Percentiles rank a stretch among this genome's conserved stretches.
phyloP scores from a whole-genome alignment of 2,888 invertebrate genomes.

The Eucera pruinosa region DNA sequence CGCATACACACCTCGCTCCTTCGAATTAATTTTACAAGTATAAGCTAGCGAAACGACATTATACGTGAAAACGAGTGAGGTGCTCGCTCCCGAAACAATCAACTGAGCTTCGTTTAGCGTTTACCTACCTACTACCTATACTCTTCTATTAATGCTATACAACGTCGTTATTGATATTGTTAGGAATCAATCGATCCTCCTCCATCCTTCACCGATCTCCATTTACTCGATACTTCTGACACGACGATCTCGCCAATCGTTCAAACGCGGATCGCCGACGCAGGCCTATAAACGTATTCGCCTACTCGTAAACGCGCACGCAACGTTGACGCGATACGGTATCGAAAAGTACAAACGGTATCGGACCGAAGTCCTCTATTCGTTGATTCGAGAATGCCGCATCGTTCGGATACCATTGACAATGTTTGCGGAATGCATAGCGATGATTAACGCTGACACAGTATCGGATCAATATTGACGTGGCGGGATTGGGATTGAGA shows the following conservation, averaged over 20 bases:
- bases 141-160: slow-evolving; percentile 64
- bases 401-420: not conserved
- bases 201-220: slow-evolving; percentile 40
- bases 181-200: slow-evolving; percentile 46
- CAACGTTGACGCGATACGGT: not conserved
- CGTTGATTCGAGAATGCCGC: not conserved
- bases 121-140: slow-evolving; percentile 67
- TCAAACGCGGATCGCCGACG: slow-evolving; percentile 15
- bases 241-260: slow-evolving; percentile 23
- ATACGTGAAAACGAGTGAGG: slow-evolving; percentile 59
- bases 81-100: slow-evolving; percentile 80
- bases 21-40: slow-evolving; percentile 67
- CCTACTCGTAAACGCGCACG: not conserved
- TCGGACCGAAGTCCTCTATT: not conserved
- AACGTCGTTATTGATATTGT: slow-evolving; percentile 61
- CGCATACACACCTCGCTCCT: slow-evolving; percentile 67
- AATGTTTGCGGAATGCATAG: not conserved
- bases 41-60: slow-evolving; percentile 58
- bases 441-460: not conserved
- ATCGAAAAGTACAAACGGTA: slow-evolving; percentile 8
- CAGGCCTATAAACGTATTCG: slow-evolving; percentile 27
- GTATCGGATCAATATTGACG: not conserved
- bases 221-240: slow-evolving; percentile 22
- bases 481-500: not conserved
- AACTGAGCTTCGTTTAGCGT: slow-evolving; percentile 83